Percentiles rank a stretch among this genome's conserved stretches.
These are phyloP conservation scores for Muscina levida DNA, from an alignment of 2,888 invertebrate species.

Conservation along the genomic window DNA sequence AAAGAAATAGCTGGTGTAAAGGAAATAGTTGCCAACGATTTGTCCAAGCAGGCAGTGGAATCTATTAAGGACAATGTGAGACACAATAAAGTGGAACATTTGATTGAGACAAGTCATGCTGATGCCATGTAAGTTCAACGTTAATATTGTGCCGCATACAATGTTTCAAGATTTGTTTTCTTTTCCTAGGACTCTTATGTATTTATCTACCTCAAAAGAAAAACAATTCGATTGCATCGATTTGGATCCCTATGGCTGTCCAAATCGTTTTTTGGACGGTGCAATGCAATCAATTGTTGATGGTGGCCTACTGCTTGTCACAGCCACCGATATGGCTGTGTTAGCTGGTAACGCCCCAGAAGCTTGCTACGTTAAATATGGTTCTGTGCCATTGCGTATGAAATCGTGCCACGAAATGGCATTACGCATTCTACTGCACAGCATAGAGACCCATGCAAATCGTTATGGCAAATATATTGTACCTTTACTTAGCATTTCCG, in stretches of 20 bases:
- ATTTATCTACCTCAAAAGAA: slow-evolving; percentile 84
- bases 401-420: slow-evolving; percentile 98
- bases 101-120: slow-evolving; percentile 88
- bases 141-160: neutral
- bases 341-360: slow-evolving; percentile 97
- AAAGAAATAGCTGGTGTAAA: slow-evolving; percentile 93
- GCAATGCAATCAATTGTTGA: slow-evolving; percentile 90
- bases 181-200: slow-evolving; percentile 88
- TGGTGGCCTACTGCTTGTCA: slow-evolving; percentile 94
- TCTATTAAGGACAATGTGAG: slow-evolving; percentile 88
- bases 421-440: slow-evolving; percentile 93
- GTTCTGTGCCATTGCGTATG: slow-evolving; percentile 90
- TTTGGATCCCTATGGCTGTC: slow-evolving; percentile 98
- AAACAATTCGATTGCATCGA: slow-evolving; percentile 94
- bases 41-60: slow-evolving; percentile 90
- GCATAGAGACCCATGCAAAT: slow-evolving; percentile 95
- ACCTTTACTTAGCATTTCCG: slow-evolving; percentile 94
- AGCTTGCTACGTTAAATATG: slow-evolving; percentile 96
- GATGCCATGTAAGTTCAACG: slow-evolving; percentile 90
- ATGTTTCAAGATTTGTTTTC: neutral
- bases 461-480: slow-evolving; percentile 95
- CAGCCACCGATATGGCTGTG: slow-evolving; percentile 98
- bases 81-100: slow-evolving; percentile 83
- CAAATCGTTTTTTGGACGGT: slow-evolving; percentile 93
- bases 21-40: slow-evolving; percentile 94